phyloP scores from a whole-genome alignment of 2,797 vertebrate species.

The Sebastolobus altivelis region DNA sequence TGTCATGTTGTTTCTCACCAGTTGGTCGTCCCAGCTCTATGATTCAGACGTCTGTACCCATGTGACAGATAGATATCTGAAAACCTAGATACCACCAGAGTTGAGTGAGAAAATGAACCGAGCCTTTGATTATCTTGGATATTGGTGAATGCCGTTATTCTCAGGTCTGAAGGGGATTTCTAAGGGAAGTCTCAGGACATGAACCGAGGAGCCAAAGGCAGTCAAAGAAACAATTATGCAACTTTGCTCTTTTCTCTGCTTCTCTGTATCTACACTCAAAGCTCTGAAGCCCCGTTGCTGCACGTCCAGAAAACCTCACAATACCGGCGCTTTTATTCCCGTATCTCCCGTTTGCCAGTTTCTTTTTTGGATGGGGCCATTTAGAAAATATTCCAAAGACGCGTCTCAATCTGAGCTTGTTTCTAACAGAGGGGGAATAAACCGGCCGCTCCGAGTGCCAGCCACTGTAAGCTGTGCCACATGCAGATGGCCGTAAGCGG shows the following conservation, averaged over 20 bases:
- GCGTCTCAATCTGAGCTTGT: constrained; percentile 55
- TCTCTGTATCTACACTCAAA: neutral
- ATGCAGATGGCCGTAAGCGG: constrained; percentile 53
- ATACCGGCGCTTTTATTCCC: constrained; percentile 25
- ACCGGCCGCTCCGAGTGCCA: constrained; percentile 22
- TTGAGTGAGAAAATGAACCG: neutral
- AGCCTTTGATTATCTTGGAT: constrained; percentile 3
- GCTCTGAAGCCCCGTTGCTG: no score
- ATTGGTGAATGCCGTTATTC: constrained; percentile 14
- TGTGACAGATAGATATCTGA: neutral
- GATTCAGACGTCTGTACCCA: neutral
- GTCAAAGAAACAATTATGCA: constrained; percentile 51
- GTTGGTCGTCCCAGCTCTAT: no score
- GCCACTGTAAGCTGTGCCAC: constrained; percentile 46
- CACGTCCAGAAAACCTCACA: constrained; percentile 42
- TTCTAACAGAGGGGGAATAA: constrained; percentile 24
- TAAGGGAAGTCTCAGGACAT: constrained; percentile 15
- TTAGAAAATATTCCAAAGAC: constrained; percentile 52
- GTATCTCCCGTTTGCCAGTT: constrained; percentile 29
- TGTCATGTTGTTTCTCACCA: neutral
- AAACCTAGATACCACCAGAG: neutral
- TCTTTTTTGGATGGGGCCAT: constrained; percentile 38
- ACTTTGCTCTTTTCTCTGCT: constrained; percentile 13
- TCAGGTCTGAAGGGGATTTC: constrained; percentile 26
- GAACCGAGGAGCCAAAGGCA: constrained; percentile 38